Base-by-base conservation (phyloP, 1,140 invertebrate species). In the Mizuhopecten yessoensis region DNA sequence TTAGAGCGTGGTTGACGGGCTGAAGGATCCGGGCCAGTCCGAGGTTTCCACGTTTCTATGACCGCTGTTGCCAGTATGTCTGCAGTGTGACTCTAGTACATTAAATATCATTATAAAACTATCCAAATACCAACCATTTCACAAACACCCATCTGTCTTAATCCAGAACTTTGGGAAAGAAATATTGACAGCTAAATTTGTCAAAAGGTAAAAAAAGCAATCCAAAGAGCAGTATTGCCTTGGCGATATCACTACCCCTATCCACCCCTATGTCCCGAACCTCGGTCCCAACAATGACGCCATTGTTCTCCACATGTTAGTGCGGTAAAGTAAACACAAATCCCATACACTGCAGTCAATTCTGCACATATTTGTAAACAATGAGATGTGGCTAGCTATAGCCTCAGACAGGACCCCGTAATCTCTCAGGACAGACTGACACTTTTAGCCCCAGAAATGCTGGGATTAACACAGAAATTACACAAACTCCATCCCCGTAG, bases 131-230 rank as follows among this genome's bases (percentile, higher is more conserved):
- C 42, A 45, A 45, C 17, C 9, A 45, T 45, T 39, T 39, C 45
- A 20, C 57, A 75, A n/a, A 75, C 57, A 75, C 57, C n/a, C 57
- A 75, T 75, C 57, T 75, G 57, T 75, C 57, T 75, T 29, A 75
- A n/a, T 75, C 57, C n/a, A 29, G 9, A 45, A 45, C 57, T 75
- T n/a, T 5, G n/a, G 11, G 57, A 75, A 75, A 29, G 57, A 75
- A 75, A 75, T 29, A 29, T 75, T 11, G 57, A 75, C 57, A 75
- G 57, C 57, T 75, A 75, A 75, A 75, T 75, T 75, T 75, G 57
- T 75, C 57, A 75, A 5, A 75, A 75, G 57, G 57, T 75, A 75
- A 75, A 75, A 75, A 75, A n/a, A 75, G n/a, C 29, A n/a, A 75
- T 75, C 57, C 29, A 29, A n/a, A 75, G 57, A 75, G 23, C n/a